phyloP scores from a whole-genome alignment of 1,140 invertebrate genomes.

The Metaphire vulgaris region DNA sequence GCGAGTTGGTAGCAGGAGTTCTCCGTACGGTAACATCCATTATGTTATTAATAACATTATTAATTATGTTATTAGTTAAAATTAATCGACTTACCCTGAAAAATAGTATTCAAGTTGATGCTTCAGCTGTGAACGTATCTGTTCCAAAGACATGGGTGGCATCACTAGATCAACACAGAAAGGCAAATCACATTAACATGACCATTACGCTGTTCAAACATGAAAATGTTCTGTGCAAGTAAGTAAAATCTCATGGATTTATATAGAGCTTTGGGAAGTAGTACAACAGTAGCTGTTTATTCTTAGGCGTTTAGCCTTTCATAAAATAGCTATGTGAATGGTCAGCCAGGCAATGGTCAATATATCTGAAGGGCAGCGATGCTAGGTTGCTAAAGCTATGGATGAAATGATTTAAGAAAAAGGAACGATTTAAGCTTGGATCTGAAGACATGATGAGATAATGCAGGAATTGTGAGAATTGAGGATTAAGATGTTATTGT shows the following conservation, averaged over 20 bases:
- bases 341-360: too few species aligned
- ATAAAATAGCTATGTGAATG: not conserved
- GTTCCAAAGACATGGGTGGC: constrained; percentile 51
- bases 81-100: constrained; percentile 60
- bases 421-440: too few species aligned
- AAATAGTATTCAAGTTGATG: constrained; percentile 83
- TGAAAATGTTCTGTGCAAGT: not conserved
- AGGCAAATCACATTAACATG: not conserved
- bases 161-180: not conserved
- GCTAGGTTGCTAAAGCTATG: too few species aligned
- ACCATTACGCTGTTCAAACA: not conserved
- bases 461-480: too few species aligned
- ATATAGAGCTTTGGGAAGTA: not conserved
- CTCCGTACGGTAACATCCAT: too few species aligned
- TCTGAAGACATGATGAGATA: too few species aligned
- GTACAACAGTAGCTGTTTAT: not conserved
- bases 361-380: too few species aligned
- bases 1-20: not conserved
- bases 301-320: not conserved
- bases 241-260: too few species aligned
- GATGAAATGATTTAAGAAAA: too few species aligned
- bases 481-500: too few species aligned
- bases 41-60: too few species aligned
- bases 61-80: constrained; percentile 22
- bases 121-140: constrained; percentile 71